Evolutionary conservation across 2,888 invertebrate genomes (phyloP).

Genomic region (Rhingia rostrata): DNA sequence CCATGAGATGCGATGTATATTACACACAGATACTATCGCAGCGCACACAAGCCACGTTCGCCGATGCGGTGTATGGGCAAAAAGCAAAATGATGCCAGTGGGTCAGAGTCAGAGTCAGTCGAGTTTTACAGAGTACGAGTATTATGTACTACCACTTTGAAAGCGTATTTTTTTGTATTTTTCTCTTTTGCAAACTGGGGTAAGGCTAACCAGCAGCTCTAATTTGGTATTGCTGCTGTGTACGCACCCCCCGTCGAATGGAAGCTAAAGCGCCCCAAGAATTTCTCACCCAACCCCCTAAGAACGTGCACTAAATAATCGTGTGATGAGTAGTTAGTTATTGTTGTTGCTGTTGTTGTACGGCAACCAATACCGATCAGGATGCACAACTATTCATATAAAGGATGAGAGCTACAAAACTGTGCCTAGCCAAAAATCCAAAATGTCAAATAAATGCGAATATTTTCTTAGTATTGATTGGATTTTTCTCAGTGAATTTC

Average conservation of each 20-base stretch:
- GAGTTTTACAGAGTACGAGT: constrained; percentile 9
- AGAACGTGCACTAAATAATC: constrained; percentile 8
- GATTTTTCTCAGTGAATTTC: constrained; percentile 18
- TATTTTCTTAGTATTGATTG: neutral
- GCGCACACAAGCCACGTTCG: constrained; percentile 6
- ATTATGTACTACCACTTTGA: constrained; percentile 51
- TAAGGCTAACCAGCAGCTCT: constrained; percentile 73
- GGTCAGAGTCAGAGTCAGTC: constrained; percentile 80
- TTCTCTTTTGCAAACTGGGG: constrained; percentile 58
- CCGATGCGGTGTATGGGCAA: constrained; percentile 61
- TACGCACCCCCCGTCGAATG: constrained; percentile 26
- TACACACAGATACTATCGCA: neutral
- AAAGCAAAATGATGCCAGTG: constrained; percentile 81
- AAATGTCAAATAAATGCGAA: neutral
- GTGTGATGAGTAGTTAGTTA: constrained; percentile 12
- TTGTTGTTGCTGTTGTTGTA: neutral
- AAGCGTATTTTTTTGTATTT: constrained; percentile 35
- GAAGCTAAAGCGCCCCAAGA: constrained; percentile 25
- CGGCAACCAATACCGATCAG: constrained; percentile 18
- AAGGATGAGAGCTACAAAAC: too few relatives aligned
- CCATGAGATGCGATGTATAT: constrained; percentile 45
- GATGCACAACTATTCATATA: too few relatives aligned
- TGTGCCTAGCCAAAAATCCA: neutral
- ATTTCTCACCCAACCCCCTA: constrained; percentile 30
- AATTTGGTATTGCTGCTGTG: constrained; percentile 51